Percentiles rank a stretch among this genome's conserved stretches.
These are phyloP conservation scores for Drosophila neocordata DNA, from an alignment of 1,140 invertebrate species.

Conservation along the genomic window DNA sequence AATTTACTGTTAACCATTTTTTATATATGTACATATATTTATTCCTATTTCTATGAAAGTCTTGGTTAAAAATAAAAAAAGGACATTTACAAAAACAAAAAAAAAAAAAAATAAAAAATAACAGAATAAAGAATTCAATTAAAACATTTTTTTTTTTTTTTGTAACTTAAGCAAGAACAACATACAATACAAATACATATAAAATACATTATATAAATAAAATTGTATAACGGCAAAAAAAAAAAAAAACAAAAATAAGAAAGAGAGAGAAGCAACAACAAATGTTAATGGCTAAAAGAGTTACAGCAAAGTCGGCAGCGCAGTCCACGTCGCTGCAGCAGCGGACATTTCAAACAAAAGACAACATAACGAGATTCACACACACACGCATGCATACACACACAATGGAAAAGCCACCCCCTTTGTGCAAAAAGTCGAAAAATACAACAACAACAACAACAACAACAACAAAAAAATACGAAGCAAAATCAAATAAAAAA, in stretches of 20 bases:
- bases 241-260: constrained; percentile 27
- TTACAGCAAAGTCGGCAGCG: constrained; percentile 56
- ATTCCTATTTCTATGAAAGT: background rate
- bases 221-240: constrained; percentile 45
- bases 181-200: constrained; percentile 43
- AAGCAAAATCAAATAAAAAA: constrained; percentile 75
- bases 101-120: background rate
- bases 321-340: constrained; percentile 52
- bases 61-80: constrained; percentile 43
- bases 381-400: constrained; percentile 32
- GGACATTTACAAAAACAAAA: constrained; percentile 23
- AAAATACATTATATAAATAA: constrained; percentile 68
- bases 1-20: background rate
- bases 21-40: background rate
- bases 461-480: constrained; percentile 52
- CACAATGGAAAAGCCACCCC: constrained; percentile 48
- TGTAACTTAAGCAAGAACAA: constrained; percentile 48
- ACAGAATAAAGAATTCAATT: constrained; percentile 70
- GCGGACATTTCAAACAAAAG: constrained; percentile 74
- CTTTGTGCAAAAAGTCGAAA: constrained; percentile 33
- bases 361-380: constrained; percentile 75
- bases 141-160: constrained; percentile 77
- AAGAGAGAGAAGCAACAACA: background rate
- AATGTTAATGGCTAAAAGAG: constrained; percentile 43
- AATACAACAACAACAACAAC: too few species aligned